Base-by-base conservation (phyloP, 1,140 invertebrate genomes). In the Ctenoplectra terminalis region DNA sequence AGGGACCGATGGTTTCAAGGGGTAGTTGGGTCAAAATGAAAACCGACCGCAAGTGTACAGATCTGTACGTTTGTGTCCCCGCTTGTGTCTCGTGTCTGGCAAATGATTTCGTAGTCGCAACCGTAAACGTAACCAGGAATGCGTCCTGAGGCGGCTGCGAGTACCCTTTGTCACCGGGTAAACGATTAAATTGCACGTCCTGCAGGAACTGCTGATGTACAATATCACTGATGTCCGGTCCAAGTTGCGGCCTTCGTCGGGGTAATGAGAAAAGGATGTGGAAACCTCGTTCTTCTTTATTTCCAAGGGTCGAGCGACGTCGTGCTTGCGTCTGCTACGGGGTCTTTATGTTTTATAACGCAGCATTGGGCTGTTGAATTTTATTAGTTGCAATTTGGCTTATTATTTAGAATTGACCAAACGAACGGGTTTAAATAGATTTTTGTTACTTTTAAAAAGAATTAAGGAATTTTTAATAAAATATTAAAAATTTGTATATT, bases 131-230 rank as follows among this genome's bases (percentile, higher is more conserved):
- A 84, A 84, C 86, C 75, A 81, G 77, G 72, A 87, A 84, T 72
- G 73, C 82, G 85, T 70, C 63, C 69, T 76, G 63, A 83, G 70
- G 61, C 37, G 46, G 52, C 63, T 26, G 5, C 60, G 64, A 60
- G 85, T 48, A 56, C 37, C 85, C 87, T 88, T 88, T 87, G 87
- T 88, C 75, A 75, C 74, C 31, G 75, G 70, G 73, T 67, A 82
- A 88, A 88, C 86, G 87, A 87, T 74, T 85, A 85, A 88, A 88
- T 88, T 87, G 82, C 84, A 87, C 81, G 73, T 81, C 85, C 73
- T 81, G 58, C 58, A 48, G 61, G 78, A 72, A 69, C 73, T 46
- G 86, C 56, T 81, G 82, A 88, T 88, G 83, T 80, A 87, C 75
- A 83, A 88, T 87, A 88, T 88, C 80, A 26, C 85, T 73, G 83